Conservation (phyloP, 1,140 invertebrate species). For the Bombus soroeensis region DNA sequence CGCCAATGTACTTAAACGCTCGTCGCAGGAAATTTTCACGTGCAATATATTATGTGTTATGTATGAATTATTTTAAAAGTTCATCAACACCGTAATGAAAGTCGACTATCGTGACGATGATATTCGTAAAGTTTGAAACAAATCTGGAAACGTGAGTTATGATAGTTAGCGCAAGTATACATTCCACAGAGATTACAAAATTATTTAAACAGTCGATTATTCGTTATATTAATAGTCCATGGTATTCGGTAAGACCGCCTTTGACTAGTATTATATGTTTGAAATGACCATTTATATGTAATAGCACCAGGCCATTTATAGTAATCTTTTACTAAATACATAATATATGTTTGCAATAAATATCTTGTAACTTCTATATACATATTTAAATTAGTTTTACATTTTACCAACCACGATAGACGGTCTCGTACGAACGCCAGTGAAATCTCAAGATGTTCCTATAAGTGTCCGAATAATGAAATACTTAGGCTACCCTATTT, state of each 20-base stretch:
- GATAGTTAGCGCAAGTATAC: no score
- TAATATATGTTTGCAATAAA: background rate
- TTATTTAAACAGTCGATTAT: background rate
- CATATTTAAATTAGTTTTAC: no score
- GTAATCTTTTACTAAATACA: background rate
- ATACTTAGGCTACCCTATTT: background rate
- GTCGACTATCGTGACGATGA: no score
- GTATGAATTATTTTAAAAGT: background rate
- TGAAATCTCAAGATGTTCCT: background rate
- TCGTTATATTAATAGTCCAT: background rate
- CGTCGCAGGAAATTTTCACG: background rate
- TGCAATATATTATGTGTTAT: background rate
- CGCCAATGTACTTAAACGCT: background rate
- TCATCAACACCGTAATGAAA: background rate
- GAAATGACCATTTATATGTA: no score
- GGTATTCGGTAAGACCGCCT: no score
- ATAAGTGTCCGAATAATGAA: background rate
- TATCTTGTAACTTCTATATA: no score
- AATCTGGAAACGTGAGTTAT: background rate
- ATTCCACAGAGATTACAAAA: no score
- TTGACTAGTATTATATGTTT: background rate
- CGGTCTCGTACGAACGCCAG: no score
- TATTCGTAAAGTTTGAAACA: background rate
- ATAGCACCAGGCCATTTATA: background rate
- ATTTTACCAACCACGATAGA: no score